Conservation (phyloP, 2,113 vertebrate genomes). For the Macrotus californicus region DNA sequence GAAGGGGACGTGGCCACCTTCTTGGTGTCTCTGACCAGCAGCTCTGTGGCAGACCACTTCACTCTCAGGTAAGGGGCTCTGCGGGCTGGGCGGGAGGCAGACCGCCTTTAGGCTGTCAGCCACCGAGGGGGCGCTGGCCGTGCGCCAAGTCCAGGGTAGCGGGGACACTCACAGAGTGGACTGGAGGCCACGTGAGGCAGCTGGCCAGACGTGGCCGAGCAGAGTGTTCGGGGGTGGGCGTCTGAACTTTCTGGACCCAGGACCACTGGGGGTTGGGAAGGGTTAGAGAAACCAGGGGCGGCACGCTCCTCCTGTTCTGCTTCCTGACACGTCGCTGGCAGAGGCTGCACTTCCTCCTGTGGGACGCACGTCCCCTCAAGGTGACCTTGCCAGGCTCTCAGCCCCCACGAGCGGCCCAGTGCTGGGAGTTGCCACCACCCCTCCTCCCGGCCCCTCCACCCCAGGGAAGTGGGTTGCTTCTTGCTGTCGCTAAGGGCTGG, state of each 20-base stretch:
- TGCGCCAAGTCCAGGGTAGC: accelerated
- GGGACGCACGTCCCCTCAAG: not conserved
- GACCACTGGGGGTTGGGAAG: not conserved
- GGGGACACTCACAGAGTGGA: not conserved
- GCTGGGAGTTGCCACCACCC: too few relatives aligned
- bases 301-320: not conserved
- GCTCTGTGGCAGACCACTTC: constrained; percentile 86
- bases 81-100: accelerated
- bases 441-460: too few relatives aligned
- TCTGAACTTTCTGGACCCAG: not conserved
- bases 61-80: constrained; percentile 84
- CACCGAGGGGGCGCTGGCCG: accelerated
- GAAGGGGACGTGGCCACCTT: constrained; percentile 90
- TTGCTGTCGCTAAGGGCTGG: too few relatives aligned
- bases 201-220: not conserved
- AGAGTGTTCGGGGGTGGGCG: not conserved
- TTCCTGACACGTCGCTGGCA: not conserved
- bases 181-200: not conserved
- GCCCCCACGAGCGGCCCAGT: not conserved
- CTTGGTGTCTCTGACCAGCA: constrained; percentile 84
- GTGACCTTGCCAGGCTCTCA: not conserved
- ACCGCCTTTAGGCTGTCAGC: accelerated
- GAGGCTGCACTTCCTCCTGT: not conserved
- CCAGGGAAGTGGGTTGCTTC: too few relatives aligned
- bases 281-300: not conserved